Evolutionary conservation across 2,888 invertebrate genomes (phyloP).

Genomic region (Mechanitis mazaeus): DNA sequence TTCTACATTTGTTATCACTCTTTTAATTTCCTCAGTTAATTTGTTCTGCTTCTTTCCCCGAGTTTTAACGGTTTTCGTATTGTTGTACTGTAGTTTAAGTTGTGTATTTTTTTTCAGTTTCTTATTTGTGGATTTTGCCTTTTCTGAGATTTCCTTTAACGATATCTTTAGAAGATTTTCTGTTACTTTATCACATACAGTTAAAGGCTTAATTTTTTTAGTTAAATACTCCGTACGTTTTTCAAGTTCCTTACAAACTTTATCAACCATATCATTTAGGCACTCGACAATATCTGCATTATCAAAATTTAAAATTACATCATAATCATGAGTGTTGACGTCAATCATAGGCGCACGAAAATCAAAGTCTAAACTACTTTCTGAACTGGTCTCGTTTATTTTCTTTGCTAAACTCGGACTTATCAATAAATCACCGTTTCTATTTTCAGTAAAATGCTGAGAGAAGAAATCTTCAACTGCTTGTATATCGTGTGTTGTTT

Average conservation of each 20-base stretch:
- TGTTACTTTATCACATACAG: conserved; percentile 3
- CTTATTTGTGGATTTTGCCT: conserved; percentile 16
- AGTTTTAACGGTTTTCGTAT: conserved; percentile 25
- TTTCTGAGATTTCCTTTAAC: conserved; percentile 10
- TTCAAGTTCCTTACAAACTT: conserved; percentile 50
- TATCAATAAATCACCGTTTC: conserved; percentile 37
- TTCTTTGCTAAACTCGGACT: conserved; percentile 54
- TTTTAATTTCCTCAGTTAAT: conserved; percentile 30
- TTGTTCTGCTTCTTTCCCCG: conserved; percentile 32
- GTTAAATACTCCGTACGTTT: conserved; percentile 42
- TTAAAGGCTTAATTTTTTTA: conserved; percentile 22
- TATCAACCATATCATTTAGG: conserved; percentile 51
- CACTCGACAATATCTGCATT: conserved; percentile 50
- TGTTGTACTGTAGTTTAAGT: conserved; percentile 25
- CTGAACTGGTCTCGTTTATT: conserved; percentile 53
- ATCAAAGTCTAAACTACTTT: conserved; percentile 44
- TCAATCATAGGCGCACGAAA: conserved; percentile 30
- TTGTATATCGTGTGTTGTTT: conserved; percentile 30
- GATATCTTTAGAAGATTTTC: conserved; percentile 8
- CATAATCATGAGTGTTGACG: conserved; percentile 19
- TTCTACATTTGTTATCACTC: conserved; percentile 46
- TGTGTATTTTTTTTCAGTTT: conserved; percentile 22
- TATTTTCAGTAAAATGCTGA: conserved; percentile 45
- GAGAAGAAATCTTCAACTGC: conserved; percentile 51
- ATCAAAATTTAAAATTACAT: conserved; percentile 11